phyloP scores from a whole-genome alignment of 30 jellyfish, hydroid and myxozoan species.

The Chironex yamaguchii region DNA sequence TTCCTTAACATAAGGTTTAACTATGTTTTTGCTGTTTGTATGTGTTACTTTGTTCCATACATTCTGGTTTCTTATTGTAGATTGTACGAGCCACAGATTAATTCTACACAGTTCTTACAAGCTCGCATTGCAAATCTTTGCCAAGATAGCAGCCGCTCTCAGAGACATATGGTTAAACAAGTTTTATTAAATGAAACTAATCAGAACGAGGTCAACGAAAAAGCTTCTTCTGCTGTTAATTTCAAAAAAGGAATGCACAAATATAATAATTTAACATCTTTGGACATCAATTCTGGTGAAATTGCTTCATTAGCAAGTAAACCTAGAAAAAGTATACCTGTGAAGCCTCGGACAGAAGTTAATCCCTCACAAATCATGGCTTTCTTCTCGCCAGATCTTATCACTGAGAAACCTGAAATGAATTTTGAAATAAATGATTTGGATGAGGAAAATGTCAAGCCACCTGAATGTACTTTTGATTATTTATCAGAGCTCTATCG shows the following conservation, averaged over 20 bases:
- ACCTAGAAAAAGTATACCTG: background rate
- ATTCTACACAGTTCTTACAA: conserved; percentile 63
- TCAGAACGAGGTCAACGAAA: conserved; percentile 13
- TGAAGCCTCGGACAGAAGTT: background rate
- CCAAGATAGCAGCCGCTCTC: background rate
- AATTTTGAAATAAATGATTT: conserved; percentile 44
- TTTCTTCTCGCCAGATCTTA: conserved; percentile 66
- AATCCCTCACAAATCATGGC: conserved; percentile 39
- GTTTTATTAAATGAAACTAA: background rate
- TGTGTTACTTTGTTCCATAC: no score
- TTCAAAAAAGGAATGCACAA: conserved; percentile 30
- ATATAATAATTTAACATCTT: conserved; percentile 27
- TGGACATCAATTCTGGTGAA: conserved; percentile 36
- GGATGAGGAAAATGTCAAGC: conserved; percentile 9
- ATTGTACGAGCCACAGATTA: conserved; percentile 65
- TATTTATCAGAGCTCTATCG: background rate
- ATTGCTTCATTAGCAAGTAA: conserved; percentile 49
- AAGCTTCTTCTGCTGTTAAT: conserved; percentile 66
- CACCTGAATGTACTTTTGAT: background rate
- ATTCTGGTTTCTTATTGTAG: conserved; percentile 8
- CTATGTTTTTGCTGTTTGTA: no score
- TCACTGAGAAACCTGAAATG: conserved; percentile 62
- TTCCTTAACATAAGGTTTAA: no score
- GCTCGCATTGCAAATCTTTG: conserved; percentile 50
- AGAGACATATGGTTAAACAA: background rate